These are phyloP conservation scores for Acanthaster planci DNA, from an alignment of 35 echinoderm and acorn worm genomes.

Conservation along the genomic window DNA sequence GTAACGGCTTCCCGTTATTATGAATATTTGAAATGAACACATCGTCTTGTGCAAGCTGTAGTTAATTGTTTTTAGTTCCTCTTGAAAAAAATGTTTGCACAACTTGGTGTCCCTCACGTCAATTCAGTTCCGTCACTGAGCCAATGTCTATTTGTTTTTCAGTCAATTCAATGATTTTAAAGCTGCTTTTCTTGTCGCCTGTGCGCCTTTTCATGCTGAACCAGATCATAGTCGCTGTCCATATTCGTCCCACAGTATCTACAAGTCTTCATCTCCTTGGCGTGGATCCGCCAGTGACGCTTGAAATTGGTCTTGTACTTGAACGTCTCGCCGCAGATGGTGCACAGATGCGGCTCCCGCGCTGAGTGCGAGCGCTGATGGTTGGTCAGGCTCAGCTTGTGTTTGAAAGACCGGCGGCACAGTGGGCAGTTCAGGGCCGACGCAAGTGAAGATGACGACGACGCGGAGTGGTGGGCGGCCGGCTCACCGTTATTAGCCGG, in stretches of 20 bases:
- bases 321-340: constrained; percentile 61
- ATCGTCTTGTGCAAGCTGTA: too few relatives aligned
- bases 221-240: constrained; percentile 76
- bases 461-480: neutral
- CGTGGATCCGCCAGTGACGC: constrained; percentile 73
- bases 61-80: too few relatives aligned
- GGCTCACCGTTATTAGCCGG: neutral
- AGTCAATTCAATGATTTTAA: too few relatives aligned
- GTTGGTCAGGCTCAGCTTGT: constrained; percentile 73
- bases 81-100: too few relatives aligned
- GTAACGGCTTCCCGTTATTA: too few relatives aligned
- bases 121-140: too few relatives aligned
- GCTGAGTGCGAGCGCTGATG: constrained; percentile 71
- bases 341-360: constrained; percentile 57
- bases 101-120: too few relatives aligned
- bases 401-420: constrained; percentile 65
- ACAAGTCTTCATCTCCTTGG: constrained; percentile 70
- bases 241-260: constrained; percentile 63
- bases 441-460: neutral
- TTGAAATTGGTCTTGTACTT: constrained; percentile 79
- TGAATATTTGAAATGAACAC: too few relatives aligned
- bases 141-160: too few relatives aligned
- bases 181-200: constrained; percentile 25
- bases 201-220: constrained; percentile 87
- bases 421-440: constrained; percentile 34